Evolutionary conservation across 2,113 vertebrate genomes (phyloP).

Genomic region (Atrichornis clamosus): DNA sequence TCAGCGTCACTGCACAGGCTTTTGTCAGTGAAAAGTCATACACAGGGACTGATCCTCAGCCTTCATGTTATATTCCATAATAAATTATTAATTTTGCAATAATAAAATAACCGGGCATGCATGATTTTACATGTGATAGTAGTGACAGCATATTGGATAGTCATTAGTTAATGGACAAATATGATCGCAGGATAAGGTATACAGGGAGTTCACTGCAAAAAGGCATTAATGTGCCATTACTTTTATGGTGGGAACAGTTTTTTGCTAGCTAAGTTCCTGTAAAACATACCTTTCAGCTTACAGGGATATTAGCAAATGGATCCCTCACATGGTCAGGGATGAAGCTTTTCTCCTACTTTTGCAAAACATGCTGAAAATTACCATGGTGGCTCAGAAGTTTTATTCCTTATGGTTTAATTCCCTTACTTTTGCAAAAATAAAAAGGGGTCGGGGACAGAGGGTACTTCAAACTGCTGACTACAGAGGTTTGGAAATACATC

Average conservation of each 20-base stretch:
- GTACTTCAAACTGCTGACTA: background rate
- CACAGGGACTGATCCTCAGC: background rate
- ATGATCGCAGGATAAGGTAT: background rate
- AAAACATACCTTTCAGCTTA: conserved; percentile 1
- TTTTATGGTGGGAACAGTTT: background rate
- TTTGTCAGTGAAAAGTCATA: background rate
- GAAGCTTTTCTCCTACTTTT: background rate
- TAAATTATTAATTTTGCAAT: conserved; percentile 4
- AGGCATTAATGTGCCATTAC: conserved; percentile 4
- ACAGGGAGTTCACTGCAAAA: background rate
- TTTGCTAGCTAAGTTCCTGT: conserved; percentile 18
- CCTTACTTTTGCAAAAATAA: background rate
- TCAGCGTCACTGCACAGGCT: background rate
- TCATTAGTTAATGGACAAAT: conserved; percentile 19
- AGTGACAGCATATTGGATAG: background rate
- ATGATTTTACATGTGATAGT: background rate
- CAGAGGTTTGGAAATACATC: background rate
- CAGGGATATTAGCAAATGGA: background rate
- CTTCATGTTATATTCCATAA: background rate
- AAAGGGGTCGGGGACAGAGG: rapidly evolving
- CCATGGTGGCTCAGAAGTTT: background rate
- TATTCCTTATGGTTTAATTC: background rate
- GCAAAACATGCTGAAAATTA: background rate
- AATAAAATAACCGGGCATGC: background rate
- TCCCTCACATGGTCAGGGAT: background rate